Percentiles rank a stretch among this genome's conserved stretches.
Conservation (phyloP, 2,888 invertebrate species). For the Acleris sparsana region DNA sequence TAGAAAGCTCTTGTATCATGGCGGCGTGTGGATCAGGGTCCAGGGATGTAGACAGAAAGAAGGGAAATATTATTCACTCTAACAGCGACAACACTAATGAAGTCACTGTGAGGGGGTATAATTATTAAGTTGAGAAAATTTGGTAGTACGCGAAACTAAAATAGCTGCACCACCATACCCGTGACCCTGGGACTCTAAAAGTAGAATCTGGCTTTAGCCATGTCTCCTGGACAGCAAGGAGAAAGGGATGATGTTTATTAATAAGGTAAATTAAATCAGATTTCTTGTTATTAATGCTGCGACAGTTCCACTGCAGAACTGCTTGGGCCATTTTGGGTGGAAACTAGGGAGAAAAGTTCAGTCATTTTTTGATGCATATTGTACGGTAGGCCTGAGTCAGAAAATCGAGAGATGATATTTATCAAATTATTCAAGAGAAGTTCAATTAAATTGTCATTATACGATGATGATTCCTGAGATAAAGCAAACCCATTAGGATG, state of each 20-base stretch:
- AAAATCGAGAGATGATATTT: too few relatives aligned
- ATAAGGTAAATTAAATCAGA: too few relatives aligned
- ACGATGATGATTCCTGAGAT: too few relatives aligned
- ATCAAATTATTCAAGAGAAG: too few relatives aligned
- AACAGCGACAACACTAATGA: slow-evolving; percentile 1
- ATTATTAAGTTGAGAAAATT: not conserved
- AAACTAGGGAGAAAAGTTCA: too few relatives aligned
- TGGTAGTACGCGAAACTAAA: not conserved
- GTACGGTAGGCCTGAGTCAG: too few relatives aligned
- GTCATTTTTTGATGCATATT: too few relatives aligned
- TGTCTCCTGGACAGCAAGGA: slow-evolving; percentile 2
- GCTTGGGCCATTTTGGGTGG: too few relatives aligned
- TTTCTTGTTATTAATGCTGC: too few relatives aligned
- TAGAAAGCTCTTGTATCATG: not conserved
- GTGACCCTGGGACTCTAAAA: slow-evolving; percentile 9
- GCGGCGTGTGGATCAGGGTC: slow-evolving; percentile 16
- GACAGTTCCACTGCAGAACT: too few relatives aligned
- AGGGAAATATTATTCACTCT: slow-evolving; percentile 23
- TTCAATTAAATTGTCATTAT: too few relatives aligned
- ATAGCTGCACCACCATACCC: slow-evolving; percentile 1
- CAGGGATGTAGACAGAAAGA: slow-evolving; percentile 13
- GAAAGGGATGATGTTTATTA: slow-evolving; percentile 1
- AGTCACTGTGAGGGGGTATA: slow-evolving; percentile 1
- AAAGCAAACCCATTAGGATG: too few relatives aligned
- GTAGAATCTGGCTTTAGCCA: slow-evolving; percentile 1